phyloP scores from a whole-genome alignment of 1,140 invertebrate genomes.

The Acromyrmex heyeri region DNA sequence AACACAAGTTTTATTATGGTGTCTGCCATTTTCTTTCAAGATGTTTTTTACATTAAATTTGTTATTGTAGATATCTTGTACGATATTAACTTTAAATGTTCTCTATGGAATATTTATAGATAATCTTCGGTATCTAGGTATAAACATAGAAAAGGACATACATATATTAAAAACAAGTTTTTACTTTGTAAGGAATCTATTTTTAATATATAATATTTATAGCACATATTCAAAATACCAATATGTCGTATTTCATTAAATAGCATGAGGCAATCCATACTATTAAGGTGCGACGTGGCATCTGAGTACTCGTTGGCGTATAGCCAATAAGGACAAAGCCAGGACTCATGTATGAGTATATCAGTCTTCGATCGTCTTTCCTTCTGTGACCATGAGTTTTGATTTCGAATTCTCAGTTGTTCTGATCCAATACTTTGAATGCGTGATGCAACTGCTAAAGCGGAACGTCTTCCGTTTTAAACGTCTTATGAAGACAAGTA shows the following conservation, averaged over 20 bases:
- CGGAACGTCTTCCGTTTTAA: constrained; percentile 4
- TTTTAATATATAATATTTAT: constrained; percentile 13
- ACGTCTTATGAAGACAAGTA: background rate
- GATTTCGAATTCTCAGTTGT: constrained; percentile 55
- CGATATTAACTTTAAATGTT: background rate
- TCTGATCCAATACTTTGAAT: constrained; percentile 37
- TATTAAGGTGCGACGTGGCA: constrained; percentile 47
- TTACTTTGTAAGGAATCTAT: background rate
- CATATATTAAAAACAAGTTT: constrained; percentile 24
- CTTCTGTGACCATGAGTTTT: constrained; percentile 16
- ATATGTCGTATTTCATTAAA: constrained; percentile 33
- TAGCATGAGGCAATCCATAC: constrained; percentile 15
- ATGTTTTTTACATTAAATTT: background rate
- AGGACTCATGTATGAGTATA: background rate
- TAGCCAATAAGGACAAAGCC: constrained; percentile 43
- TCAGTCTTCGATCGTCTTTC: constrained; percentile 28
- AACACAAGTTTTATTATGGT: constrained; percentile 5
- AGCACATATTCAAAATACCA: background rate
- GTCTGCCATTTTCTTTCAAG: constrained; percentile 1
- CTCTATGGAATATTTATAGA: background rate
- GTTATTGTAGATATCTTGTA: background rate
- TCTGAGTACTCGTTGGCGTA: constrained; percentile 30
- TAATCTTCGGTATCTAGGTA: background rate
- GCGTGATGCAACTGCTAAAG: constrained; percentile 42
- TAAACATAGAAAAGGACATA: background rate